These are phyloP conservation scores for Drosophila lacicola DNA, from an alignment of 2,888 invertebrate species.

Conservation along the genomic window DNA sequence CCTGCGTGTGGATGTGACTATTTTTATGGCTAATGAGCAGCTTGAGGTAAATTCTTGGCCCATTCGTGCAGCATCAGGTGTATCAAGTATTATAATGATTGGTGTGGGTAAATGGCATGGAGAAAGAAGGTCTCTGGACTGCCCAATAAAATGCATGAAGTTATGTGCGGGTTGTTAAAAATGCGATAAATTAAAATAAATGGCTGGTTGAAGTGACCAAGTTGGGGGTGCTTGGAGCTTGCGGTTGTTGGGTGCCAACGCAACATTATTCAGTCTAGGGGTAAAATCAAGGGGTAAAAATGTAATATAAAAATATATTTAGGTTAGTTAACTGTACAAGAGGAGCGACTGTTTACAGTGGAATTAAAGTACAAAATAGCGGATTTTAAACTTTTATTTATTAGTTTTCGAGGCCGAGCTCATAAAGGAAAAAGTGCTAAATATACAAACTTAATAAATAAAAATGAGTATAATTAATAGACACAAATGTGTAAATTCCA, in stretches of 20 bases:
- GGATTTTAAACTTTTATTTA: too few relatives aligned
- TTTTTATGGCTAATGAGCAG: constrained; percentile 76
- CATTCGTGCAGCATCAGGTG: constrained; percentile 58
- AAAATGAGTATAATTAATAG: too few relatives aligned
- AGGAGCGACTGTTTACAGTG: too few relatives aligned
- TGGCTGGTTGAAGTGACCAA: constrained; percentile 4
- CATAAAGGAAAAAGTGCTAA: too few relatives aligned
- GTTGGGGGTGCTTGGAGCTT: neutral
- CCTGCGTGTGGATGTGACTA: constrained; percentile 65
- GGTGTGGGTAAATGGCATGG: constrained; percentile 22
- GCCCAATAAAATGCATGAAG: constrained; percentile 61
- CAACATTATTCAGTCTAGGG: neutral
- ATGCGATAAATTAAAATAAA: constrained; percentile 62
- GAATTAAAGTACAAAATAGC: too few relatives aligned
- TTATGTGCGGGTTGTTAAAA: constrained; percentile 41
- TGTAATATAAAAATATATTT: neutral
- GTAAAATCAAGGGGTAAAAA: neutral
- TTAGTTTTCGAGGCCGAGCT: too few relatives aligned
- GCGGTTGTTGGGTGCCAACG: neutral
- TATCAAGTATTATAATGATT: constrained; percentile 16
- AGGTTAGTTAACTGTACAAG: too few relatives aligned
- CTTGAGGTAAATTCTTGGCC: constrained; percentile 54
- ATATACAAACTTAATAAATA: too few relatives aligned
- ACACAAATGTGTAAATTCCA: too few relatives aligned
- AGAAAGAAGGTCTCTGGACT: constrained; percentile 1